Evolutionary conservation across 2,113 vertebrate species (phyloP), one percentile per base, ranked within the genome.

Genomic region (Gopherus flavomarginatus): DNA sequence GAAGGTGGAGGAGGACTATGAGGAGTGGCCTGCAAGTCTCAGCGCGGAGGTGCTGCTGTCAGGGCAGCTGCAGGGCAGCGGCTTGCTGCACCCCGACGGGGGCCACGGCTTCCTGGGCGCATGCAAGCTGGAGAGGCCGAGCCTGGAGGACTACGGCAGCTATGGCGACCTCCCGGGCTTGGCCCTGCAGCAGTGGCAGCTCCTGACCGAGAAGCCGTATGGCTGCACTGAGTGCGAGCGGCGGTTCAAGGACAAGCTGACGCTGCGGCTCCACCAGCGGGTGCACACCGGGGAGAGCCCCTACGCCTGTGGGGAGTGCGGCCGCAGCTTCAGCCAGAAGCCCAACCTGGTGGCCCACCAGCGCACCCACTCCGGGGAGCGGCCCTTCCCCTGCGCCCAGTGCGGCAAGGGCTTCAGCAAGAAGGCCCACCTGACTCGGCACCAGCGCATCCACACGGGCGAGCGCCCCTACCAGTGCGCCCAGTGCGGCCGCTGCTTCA

Each of bases 371-470:
- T 81, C 89, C 16, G 94, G 96, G 44, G 97, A 97, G 7, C 96
- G 97, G 2, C 98, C 98, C 10, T 98, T 98, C 35, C 56, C 97
- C 13, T 98, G 98, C 57, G 27, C 92, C 0, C 97, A 98, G 91
- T 98, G 98, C 4, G 98, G 97, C 56, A 98, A 98, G 82, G 97
- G 97, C 27, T 98, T 98, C 11, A 95, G 98, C 5, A 98, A 98
- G 96, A 98, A 98, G 95, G 98, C 97, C 0, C 98, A 98, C 89
- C 96, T 98, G 96, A 97, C 98, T 0, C 97, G 97, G 80, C 98
- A 98, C 90, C 95, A 96, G 86, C 98, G 97, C 27, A 97, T 98
- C 47, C 98, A 98, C 96, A 98, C 97, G 0, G 98, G 98, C 0
- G 98, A 98, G 93, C 93, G 98, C 6, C 98, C 98, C 35, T 98